phyloP scores from a whole-genome alignment of 2,113 vertebrate species.

The Camarhynchus parvulus region DNA sequence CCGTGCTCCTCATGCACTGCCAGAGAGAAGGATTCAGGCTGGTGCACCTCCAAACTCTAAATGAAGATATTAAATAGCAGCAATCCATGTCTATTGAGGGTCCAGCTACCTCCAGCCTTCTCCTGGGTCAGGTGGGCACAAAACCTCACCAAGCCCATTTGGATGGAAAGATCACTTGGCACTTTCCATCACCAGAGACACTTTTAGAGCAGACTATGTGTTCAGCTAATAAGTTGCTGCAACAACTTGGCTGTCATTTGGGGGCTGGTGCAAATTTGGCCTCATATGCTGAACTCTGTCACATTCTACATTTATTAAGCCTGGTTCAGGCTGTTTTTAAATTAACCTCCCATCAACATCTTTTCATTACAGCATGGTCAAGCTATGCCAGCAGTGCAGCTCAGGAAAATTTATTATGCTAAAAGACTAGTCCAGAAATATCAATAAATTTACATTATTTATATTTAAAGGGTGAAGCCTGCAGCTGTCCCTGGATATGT shows the following conservation, averaged over 20 bases:
- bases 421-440: neutral
- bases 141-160: neutral
- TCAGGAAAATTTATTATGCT: neutral
- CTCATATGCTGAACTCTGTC: neutral
- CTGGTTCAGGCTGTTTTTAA: neutral
- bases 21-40: neutral
- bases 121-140: neutral
- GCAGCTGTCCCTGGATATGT: neutral
- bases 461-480: neutral
- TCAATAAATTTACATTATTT: neutral
- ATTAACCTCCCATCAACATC: neutral
- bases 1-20: neutral
- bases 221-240: neutral
- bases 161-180: neutral
- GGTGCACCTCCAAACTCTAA: neutral
- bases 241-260: neutral
- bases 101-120: neutral
- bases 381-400: neutral
- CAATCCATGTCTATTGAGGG: fast-evolving
- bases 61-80: neutral
- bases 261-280: neutral
- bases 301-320: neutral
- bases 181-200: neutral
- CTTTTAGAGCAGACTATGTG: neutral
- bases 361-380: neutral